These are phyloP conservation scores for Caloenas nicobarica DNA, from an alignment of 2,113 vertebrate species.

Conservation along the genomic window DNA sequence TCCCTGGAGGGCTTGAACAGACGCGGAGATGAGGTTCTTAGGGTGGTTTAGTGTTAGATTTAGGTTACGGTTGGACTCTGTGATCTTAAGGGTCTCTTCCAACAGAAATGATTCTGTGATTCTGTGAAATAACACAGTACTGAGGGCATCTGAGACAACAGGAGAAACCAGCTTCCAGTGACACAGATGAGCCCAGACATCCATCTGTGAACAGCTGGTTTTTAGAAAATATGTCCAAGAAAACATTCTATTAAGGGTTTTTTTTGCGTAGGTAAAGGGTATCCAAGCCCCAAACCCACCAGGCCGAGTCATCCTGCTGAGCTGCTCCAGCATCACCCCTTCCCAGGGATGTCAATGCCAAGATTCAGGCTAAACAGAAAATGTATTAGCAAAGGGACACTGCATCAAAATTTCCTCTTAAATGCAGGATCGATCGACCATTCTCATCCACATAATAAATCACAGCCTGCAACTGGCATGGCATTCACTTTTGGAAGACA, in stretches of 20 bases:
- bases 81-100: no score
- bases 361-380: not conserved
- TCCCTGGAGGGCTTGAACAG: no score
- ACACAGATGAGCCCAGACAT: not conserved
- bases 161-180: not conserved
- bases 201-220: not conserved
- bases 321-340: not conserved
- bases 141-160: not conserved
- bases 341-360: not conserved
- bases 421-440: not conserved
- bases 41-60: no score
- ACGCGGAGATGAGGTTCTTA: no score
- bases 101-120: no score
- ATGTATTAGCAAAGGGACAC: not conserved
- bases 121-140: not conserved
- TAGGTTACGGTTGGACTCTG: no score
- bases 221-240: not conserved
- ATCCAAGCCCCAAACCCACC: not conserved
- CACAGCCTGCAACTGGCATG: not conserved
- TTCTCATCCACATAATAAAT: fast-evolving
- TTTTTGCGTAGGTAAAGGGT: not conserved
- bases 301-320: not conserved
- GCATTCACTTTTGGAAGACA: fast-evolving
- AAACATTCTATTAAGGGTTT: not conserved
- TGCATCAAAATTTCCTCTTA: not conserved